Conservation (phyloP, 2,113 vertebrate genomes). For the Carlito syrichta region DNA sequence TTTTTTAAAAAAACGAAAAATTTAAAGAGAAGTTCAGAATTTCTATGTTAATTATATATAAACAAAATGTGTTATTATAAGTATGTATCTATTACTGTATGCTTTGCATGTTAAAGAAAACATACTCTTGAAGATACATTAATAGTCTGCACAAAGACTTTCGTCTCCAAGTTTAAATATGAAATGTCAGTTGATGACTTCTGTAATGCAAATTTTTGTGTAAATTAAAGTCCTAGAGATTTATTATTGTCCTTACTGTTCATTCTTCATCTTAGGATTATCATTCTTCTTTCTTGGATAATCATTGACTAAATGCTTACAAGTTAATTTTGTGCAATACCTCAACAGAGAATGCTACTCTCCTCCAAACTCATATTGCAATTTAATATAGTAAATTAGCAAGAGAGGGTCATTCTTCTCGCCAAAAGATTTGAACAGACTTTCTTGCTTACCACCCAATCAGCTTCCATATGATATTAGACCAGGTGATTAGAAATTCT, state of each 20-base stretch:
- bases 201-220: neutral
- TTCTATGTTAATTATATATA: neutral
- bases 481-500: neutral
- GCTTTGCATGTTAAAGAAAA: neutral
- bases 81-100: neutral
- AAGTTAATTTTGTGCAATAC: neutral
- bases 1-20: neutral
- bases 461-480: neutral
- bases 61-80: neutral
- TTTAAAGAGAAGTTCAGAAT: neutral
- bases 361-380: neutral
- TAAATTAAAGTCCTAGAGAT: neutral
- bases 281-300: neutral
- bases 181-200: neutral
- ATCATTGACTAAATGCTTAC: neutral
- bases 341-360: neutral
- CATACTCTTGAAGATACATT: neutral
- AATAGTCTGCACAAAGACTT: neutral
- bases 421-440: neutral
- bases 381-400: neutral
- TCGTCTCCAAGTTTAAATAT: neutral
- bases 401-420: neutral
- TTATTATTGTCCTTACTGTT: neutral
- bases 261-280: too few relatives aligned
- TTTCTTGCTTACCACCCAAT: neutral